Evolutionary conservation across 2,113 vertebrate species (phyloP), one percentile per base, ranked within the genome.

Genomic region (Ceuthmochares aereus): DNA sequence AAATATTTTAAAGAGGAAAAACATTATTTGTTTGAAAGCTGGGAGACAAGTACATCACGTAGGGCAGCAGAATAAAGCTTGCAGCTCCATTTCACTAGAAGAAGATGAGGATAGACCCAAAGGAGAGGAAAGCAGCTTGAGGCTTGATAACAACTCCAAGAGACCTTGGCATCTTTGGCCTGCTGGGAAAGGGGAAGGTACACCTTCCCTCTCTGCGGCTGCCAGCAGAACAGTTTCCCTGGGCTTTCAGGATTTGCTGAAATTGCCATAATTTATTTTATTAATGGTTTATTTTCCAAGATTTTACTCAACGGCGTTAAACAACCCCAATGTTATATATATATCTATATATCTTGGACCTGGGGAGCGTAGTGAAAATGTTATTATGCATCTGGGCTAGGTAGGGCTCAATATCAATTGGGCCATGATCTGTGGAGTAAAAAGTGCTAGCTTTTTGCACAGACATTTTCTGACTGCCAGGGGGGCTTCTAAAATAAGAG

Each of bases 91-190:
- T 69, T 83, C 37, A 7, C 7, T 89, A 63, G 30, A 62, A 62
- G 55, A 72, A 87, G 37, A 60, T 84, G 8, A 93, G 52, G 76
- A 47, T 67, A 90, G 88, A 88, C 47, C 32, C 14, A 56, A 81
- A 86, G 63, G 56, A 93, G 40, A 56, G 56, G 23, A 93, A 94
- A 84, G 84, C 70, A 77, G 85, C 63, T 88, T 85, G 55, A 85
- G 82, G 67, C 67, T 88, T 81, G 47, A 19, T 51, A 36, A 34
- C 22, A 89, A 20, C 32, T 42, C 43, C 72, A 66, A 23, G 63
- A 91, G 84, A 86, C 51, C 81, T 93, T 56, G 90, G 62, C 27
- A 72, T 18, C 59, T 95, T 85, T 69, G 49, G 78, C 54, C 47
- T 79, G 47, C 30, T 83, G 74, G 80, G 66, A 89, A 60, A 43